Conservation (phyloP, 2,888 invertebrate species). For the Euclidia mi region DNA sequence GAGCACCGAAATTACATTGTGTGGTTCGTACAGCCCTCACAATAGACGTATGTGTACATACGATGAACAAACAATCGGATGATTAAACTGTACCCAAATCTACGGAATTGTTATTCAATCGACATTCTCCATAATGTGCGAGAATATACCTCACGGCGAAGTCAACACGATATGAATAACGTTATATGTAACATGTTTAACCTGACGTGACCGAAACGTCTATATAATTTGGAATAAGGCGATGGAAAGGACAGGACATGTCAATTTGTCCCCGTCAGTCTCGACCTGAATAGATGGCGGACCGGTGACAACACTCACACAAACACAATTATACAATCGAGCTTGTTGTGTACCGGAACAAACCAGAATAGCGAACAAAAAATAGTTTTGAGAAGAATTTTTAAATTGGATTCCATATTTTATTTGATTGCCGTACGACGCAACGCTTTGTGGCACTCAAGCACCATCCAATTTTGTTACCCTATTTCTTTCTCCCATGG, state of each 20-base stretch:
- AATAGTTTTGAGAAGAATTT: constrained; percentile 29
- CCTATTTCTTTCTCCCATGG: background rate
- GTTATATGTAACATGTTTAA: constrained; percentile 41
- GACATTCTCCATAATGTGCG: constrained; percentile 14
- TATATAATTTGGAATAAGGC: constrained; percentile 48
- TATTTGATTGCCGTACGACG: constrained; percentile 24
- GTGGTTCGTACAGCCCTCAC: constrained; percentile 26
- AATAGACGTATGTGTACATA: constrained; percentile 21
- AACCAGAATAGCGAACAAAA: constrained; percentile 26
- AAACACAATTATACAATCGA: constrained; percentile 65
- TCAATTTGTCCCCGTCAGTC: constrained; percentile 75
- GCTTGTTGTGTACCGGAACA: constrained; percentile 41
- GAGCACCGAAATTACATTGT: constrained; percentile 17
- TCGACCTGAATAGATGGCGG: constrained; percentile 53
- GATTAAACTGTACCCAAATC: constrained; percentile 26
- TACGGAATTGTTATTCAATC: constrained; percentile 17
- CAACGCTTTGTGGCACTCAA: constrained; percentile 24
- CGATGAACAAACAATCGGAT: constrained; percentile 26
- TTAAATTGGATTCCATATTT: constrained; percentile 42
- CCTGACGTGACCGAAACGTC: constrained; percentile 41
- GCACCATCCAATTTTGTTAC: background rate
- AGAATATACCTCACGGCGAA: constrained; percentile 30
- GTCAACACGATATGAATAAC: constrained; percentile 27
- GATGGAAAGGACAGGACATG: constrained; percentile 65
- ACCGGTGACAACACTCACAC: constrained; percentile 51